Conservation (phyloP, 2,797 vertebrate species). For the Falco biarmicus region DNA sequence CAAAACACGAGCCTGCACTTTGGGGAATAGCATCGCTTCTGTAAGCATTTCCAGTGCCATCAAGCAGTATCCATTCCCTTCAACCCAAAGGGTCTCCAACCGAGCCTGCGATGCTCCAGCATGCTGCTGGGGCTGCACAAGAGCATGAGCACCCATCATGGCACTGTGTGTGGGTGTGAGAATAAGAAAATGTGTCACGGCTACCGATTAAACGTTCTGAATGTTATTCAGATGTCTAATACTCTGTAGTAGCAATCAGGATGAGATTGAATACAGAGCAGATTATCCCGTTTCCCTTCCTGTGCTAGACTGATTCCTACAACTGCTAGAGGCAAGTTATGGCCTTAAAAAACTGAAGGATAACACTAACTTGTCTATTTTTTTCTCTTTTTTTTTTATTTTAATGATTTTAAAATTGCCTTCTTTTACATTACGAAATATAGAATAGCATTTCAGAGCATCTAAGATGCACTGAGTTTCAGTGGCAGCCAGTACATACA, state of each 20-base stretch:
- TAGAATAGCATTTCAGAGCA: neutral
- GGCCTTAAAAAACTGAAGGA: neutral
- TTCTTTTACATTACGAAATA: neutral
- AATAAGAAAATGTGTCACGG: rapidly evolving
- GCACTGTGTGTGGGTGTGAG: rapidly evolving
- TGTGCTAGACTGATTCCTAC: rapidly evolving
- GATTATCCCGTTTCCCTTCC: neutral
- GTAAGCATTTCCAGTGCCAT: rapidly evolving
- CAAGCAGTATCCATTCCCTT: neutral
- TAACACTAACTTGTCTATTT: neutral
- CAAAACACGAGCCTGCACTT: neutral
- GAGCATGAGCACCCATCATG: rapidly evolving
- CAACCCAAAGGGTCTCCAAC: neutral
- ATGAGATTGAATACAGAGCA: neutral
- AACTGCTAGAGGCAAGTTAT: neutral
- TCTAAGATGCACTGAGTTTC: rapidly evolving
- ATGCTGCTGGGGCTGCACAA: rapidly evolving
- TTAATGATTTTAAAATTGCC: neutral
- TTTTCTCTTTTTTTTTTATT: too few relatives aligned
- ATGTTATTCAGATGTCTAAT: rapidly evolving
- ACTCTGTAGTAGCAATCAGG: neutral
- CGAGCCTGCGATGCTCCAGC: rapidly evolving
- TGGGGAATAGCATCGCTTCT: rapidly evolving
- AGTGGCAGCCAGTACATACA: neutral
- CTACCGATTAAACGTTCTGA: rapidly evolving